These are phyloP conservation scores for Tenrec ecaudatus DNA, from an alignment of 2,113 vertebrate species.

Conservation along the genomic window DNA sequence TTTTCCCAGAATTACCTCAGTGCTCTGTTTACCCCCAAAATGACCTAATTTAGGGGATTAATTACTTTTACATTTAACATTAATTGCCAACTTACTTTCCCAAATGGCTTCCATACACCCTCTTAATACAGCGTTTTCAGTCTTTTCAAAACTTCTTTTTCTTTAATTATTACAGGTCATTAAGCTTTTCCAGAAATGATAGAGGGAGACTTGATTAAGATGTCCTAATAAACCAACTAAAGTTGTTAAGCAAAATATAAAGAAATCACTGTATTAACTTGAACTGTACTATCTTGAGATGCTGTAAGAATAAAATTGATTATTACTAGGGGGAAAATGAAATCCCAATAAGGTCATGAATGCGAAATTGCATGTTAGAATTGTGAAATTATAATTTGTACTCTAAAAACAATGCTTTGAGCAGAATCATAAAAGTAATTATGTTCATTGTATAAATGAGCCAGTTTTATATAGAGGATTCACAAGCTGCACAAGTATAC, in stretches of 20 bases:
- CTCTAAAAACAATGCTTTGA: not conserved
- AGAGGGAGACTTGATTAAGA: not conserved
- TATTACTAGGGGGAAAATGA: too few species aligned
- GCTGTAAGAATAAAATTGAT: not conserved
- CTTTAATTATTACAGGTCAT: not conserved
- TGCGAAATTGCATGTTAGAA: not conserved
- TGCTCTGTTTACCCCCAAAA: not conserved
- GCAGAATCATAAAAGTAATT: not conserved
- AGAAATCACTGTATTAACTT: not conserved
- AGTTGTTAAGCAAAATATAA: conserved; percentile 35
- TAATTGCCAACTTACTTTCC: not conserved
- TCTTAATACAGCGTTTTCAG: not conserved
- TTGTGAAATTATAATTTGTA: not conserved
- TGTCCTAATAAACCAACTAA: not conserved
- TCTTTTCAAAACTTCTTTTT: conserved; percentile 23
- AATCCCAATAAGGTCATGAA: not conserved
- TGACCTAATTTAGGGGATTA: not conserved
- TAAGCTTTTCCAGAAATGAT: not conserved
- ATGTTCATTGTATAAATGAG: not conserved
- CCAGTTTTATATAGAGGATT: not conserved
- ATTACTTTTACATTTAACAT: not conserved
- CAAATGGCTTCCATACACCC: not conserved
- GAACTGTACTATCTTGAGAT: not conserved
- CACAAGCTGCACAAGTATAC: not conserved
- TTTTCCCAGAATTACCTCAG: too few species aligned